A percentile compares a stretch with the other conserved stretches of the same genome.
These are phyloP conservation scores for Gallinago media DNA, from an alignment of 2,113 vertebrate species.

Conservation along the genomic window DNA sequence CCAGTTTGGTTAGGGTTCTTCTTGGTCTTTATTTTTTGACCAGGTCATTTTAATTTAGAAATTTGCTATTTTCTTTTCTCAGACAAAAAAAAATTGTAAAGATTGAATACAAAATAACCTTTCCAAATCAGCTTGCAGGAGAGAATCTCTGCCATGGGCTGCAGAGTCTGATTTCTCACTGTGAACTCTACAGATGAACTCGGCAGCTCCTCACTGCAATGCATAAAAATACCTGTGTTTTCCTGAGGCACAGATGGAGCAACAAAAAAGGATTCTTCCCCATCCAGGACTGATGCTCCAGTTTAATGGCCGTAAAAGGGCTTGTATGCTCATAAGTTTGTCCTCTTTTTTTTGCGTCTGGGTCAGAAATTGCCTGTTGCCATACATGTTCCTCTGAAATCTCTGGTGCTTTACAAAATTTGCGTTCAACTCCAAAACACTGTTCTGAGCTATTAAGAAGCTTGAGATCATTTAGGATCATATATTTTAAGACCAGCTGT, in stretches of 20 bases:
- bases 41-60: background rate
- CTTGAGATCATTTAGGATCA: background rate
- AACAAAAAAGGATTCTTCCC: background rate
- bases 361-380: background rate
- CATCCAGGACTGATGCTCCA: background rate
- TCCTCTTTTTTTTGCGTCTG: background rate
- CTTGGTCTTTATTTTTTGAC: background rate
- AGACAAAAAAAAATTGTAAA: background rate
- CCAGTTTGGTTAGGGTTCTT: background rate
- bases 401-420: background rate
- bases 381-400: background rate
- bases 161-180: background rate
- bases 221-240: background rate
- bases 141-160: background rate
- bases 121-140: background rate
- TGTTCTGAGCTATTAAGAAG: background rate
- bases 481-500: constrained; percentile 7
- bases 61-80: background rate
- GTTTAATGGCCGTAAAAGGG: background rate
- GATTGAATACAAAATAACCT: background rate
- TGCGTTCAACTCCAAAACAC: background rate
- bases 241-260: background rate
- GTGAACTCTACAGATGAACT: background rate
- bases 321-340: rapidly evolving
- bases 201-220: background rate